These are phyloP conservation scores for Rattus norvegicus DNA, from an alignment of 2,113 vertebrate genomes.

Conservation along the genomic window GRCr8 NC_086022.1:7673501-7674000, in stretches of 20 bases:
- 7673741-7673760: background rate
- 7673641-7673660: background rate
- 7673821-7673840: accelerated
- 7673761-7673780: background rate
- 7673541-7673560: accelerated
- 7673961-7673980: background rate
- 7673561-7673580: background rate
- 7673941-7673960: background rate
- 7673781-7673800: background rate
- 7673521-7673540: background rate
- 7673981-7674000: background rate
- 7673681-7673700: background rate
- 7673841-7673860: no score
- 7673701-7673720: background rate
- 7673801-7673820: background rate
- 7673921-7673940: background rate
- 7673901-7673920: background rate
- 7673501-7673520: no score
- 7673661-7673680: background rate
- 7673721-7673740: background rate
- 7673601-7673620: accelerated
- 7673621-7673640: background rate
- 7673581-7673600: background rate
- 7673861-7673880: background rate
- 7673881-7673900: no score